A percentile compares a stretch with the other conserved stretches of the same genome.
These are phyloP conservation scores for Oithona nana DNA, from an alignment of 2,888 invertebrate species.

Conservation along the genomic window DNA sequence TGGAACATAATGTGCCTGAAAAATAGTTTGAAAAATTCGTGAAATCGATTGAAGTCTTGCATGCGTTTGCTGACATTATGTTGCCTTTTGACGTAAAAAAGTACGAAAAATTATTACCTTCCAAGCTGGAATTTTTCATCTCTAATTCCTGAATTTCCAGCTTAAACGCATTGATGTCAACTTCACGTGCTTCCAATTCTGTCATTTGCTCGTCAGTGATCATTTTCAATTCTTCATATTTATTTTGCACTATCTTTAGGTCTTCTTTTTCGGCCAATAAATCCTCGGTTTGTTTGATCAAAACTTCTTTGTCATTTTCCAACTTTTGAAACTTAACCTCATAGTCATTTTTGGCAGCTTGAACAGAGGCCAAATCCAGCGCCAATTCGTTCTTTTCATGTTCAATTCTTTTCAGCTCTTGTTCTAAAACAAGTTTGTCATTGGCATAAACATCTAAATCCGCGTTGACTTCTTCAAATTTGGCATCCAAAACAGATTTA, in stretches of 20 bases:
- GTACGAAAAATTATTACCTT: too few species aligned
- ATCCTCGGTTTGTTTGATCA: background rate
- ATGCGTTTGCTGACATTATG: too few species aligned
- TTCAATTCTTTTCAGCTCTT: background rate
- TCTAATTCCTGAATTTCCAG: conserved; percentile 6
- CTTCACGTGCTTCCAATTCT: background rate
- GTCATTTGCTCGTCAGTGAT: conserved; percentile 1
- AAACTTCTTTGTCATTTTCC: background rate
- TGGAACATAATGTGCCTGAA: background rate
- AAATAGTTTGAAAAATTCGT: too few species aligned
- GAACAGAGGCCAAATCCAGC: background rate
- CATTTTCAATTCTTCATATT: background rate
- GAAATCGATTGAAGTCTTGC: too few species aligned
- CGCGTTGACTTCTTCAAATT: background rate
- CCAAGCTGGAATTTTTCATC: conserved; percentile 10
- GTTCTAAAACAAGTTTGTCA: background rate
- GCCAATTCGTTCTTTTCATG: background rate
- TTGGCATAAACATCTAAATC: background rate
- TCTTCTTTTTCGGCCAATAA: background rate
- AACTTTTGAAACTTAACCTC: background rate
- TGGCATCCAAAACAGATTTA: background rate
- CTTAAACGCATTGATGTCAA: background rate
- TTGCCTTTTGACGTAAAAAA: too few species aligned
- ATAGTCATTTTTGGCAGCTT: background rate
- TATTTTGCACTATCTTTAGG: background rate